Evolutionary conservation across 2,888 invertebrate species (phyloP), one percentile per base, ranked within the genome.

Genomic region (Drosophila parthenogenetica): DNA sequence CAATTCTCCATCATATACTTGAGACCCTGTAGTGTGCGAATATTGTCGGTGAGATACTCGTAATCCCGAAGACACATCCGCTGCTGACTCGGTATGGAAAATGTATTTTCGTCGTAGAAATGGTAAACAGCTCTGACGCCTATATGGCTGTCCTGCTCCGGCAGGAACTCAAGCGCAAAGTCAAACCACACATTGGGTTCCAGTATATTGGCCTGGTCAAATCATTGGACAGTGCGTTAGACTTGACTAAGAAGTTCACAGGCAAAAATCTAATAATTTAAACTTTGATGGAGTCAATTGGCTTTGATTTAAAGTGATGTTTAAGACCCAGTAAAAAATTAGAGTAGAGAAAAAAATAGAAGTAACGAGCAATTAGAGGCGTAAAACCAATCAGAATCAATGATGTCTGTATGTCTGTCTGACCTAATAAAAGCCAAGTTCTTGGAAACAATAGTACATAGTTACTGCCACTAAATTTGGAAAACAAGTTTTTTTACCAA

Each of bases 1-100:
- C 91, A 91, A 70, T 91, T 91, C 61, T 87, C 79, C 39, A 77
- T n/a, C 80, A 90, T 88, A 58, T 91, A 91, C 29, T 77, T 81
- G 13, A 77, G 65, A 7, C 90, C 90, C 11, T 75, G 73, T 8
- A 91, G 46, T 0, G 86, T 86, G 16, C 66, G 79, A 49, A 76
- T 82, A 10, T 83, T 73, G 4, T 75, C 67, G 42, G 74, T 79
- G 0, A 79, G 58, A 3, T 69, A 62, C 64, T 91, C 91, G 25
- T 88, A 83, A 29, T 87, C 78, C 67, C 81, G 84, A 2, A 91
- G 71, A 42, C 91, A 91, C n/a, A 82, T 63, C 1, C 91, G 73
- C 17, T 78, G 69, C 1, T 43, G 45, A 5, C 83, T 77, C 1
- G 81, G 42, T 39, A 84, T n/a, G 0, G 73, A 51, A 3, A 67